Evolutionary conservation across 2,888 invertebrate genomes (phyloP).

Genomic region (Steinernema hermaphroditum): DNA sequence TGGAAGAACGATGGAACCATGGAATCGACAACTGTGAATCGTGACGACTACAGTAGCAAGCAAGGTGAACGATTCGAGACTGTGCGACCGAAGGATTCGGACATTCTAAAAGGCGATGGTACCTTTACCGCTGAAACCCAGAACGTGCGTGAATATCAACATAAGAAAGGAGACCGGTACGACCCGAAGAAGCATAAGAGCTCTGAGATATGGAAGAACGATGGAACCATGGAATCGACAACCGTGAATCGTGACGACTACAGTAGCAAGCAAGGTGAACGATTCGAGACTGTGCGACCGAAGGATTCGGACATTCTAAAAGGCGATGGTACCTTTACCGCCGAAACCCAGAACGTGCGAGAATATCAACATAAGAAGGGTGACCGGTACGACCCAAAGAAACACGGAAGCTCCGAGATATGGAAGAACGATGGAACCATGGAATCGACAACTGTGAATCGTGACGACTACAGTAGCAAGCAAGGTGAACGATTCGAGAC

Average conservation of each 20-base stretch:
- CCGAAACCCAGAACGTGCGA: constrained; percentile 28
- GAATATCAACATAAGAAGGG: constrained; percentile 37
- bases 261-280: constrained; percentile 40
- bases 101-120: no score
- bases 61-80: no score
- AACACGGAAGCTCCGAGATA: constrained; percentile 7
- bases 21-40: constrained; percentile 38
- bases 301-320: constrained; percentile 46
- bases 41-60: constrained; percentile 35
- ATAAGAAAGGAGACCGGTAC: constrained; percentile 18
- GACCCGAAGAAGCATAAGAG: constrained; percentile 24
- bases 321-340: constrained; percentile 37
- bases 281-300: constrained; percentile 40
- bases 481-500: constrained; percentile 33
- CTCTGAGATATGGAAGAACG: constrained; percentile 32
- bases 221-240: constrained; percentile 38
- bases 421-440: constrained; percentile 16
- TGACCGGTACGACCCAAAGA: constrained; percentile 31
- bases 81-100: no score
- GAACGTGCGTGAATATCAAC: no score
- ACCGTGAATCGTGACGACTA: constrained; percentile 43
- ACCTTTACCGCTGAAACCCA: no score
- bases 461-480: constrained; percentile 17
- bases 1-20: constrained; percentile 40
- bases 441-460: constrained; percentile 7